Conservation (phyloP, 2,888 invertebrate species). For the Schizaphis graminum region DNA sequence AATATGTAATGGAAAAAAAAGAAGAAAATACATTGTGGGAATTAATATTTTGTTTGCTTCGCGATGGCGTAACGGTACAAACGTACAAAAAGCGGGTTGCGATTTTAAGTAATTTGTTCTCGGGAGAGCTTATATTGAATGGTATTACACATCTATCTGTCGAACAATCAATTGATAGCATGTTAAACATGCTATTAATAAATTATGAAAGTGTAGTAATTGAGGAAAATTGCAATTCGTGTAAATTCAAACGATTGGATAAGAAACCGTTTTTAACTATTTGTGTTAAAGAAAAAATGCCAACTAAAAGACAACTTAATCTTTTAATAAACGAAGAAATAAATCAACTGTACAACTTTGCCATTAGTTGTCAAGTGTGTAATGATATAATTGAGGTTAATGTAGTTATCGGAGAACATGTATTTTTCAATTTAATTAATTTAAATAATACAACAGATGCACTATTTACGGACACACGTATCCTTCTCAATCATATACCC, state of each 20-base stretch:
- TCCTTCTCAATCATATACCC: background rate
- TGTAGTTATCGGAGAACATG: background rate
- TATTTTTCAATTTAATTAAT: constrained; percentile 12
- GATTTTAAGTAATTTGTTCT: background rate
- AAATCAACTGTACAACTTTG: background rate
- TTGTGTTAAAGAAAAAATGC: background rate
- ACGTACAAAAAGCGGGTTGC: too few relatives aligned
- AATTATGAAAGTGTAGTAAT: background rate
- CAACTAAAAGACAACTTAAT: constrained; percentile 12
- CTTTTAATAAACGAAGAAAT: background rate
- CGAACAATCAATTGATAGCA: background rate
- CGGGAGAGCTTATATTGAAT: background rate
- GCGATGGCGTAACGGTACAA: too few relatives aligned
- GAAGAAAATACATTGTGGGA: too few relatives aligned
- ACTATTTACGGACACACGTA: background rate
- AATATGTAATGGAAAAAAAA: too few relatives aligned
- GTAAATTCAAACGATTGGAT: background rate
- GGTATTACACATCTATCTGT: background rate
- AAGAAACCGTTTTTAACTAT: background rate
- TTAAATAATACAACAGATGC: background rate
- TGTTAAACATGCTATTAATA: background rate
- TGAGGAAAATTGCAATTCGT: background rate
- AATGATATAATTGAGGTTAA: background rate
- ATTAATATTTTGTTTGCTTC: too few relatives aligned
- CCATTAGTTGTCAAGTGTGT: background rate